Percentiles rank a stretch among this genome's conserved stretches.
phyloP scores from a whole-genome alignment of 2,888 invertebrate genomes.

The Halictus quadricinctus region DNA sequence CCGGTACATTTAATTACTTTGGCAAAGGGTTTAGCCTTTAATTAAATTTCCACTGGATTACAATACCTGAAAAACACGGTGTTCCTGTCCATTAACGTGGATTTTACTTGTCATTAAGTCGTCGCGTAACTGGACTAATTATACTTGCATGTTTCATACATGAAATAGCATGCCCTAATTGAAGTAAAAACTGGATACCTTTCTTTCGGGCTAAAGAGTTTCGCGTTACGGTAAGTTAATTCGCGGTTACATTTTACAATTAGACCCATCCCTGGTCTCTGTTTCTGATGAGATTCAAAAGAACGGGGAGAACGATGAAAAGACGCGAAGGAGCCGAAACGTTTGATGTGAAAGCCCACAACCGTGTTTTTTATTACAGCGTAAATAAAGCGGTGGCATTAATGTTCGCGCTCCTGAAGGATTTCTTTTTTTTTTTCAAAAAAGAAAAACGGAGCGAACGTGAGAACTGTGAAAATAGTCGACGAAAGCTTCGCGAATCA shows the following conservation, averaged over 20 bases:
- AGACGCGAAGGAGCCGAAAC: not conserved
- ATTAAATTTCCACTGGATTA: not conserved
- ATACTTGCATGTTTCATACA: not conserved
- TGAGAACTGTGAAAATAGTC: not conserved
- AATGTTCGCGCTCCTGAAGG: not conserved
- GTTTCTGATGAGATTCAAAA: not conserved
- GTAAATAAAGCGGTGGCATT: not conserved
- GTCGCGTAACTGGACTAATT: not conserved
- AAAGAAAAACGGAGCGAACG: not conserved
- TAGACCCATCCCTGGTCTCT: no score
- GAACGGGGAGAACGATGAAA: not conserved
- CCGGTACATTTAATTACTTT: not conserved
- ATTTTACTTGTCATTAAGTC: not conserved
- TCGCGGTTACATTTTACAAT: not conserved
- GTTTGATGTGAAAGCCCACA: not conserved
- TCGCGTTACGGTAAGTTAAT: not conserved
- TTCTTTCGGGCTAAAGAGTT: not conserved
- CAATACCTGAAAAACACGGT: not conserved
- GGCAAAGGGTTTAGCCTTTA: not conserved
- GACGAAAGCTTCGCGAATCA: not conserved
- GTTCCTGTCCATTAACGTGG: not conserved
- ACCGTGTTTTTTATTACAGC: not conserved
- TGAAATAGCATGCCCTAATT: not conserved
- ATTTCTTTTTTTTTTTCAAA: not conserved
- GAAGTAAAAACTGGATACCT: not conserved